Conservation (phyloP, 2,113 vertebrate species). For the Rhizomys pruinosus region DNA sequence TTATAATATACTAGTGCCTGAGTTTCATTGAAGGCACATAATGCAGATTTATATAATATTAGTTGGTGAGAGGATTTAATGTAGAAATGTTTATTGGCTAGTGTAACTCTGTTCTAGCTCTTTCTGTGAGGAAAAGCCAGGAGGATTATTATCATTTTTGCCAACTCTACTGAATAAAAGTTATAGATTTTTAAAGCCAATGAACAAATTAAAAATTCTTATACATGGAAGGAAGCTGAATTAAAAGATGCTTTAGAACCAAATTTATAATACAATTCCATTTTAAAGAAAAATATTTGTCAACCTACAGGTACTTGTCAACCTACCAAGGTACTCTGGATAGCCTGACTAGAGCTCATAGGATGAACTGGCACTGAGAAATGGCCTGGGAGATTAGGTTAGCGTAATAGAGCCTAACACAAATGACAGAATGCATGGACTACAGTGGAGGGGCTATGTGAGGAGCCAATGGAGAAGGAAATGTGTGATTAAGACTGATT, state of each 20-base stretch:
- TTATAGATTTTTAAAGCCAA: neutral
- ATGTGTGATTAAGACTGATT: too few relatives aligned
- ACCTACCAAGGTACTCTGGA: too few relatives aligned
- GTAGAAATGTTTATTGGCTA: neutral
- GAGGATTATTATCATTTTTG: neutral
- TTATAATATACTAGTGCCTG: neutral
- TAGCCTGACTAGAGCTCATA: too few relatives aligned
- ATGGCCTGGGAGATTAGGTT: too few relatives aligned
- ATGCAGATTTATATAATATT: neutral
- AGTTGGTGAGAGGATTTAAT: neutral
- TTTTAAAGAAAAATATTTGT: neutral
- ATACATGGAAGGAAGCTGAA: neutral
- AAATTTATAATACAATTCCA: neutral
- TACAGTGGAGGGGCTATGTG: too few relatives aligned
- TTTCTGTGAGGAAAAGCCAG: neutral
- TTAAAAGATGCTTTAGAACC: neutral
- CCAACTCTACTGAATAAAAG: neutral
- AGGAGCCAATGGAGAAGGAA: too few relatives aligned
- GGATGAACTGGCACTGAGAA: too few relatives aligned
- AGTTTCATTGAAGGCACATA: neutral
- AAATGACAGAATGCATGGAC: too few relatives aligned
- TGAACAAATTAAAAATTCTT: neutral
- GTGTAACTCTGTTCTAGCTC: neutral
- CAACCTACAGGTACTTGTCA: neutral
- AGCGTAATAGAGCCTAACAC: too few relatives aligned